Evolutionary conservation across 2,797 vertebrate species (phyloP).

Genomic region (Tympanoctomys barrerae): DNA sequence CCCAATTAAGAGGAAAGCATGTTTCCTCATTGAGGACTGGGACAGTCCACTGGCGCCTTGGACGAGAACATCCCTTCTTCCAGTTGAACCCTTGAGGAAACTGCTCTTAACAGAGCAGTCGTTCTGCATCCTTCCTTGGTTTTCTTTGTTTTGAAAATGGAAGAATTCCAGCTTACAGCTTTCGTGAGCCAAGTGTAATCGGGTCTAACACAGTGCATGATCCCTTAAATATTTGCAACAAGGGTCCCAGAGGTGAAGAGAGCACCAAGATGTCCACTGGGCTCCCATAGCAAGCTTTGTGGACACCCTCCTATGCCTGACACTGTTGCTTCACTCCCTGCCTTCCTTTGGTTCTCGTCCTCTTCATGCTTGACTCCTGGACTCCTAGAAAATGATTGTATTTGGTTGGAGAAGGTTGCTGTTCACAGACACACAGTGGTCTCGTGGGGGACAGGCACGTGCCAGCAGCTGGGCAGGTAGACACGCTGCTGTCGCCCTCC

Average conservation of each 20-base stretch:
- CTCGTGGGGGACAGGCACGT: background rate
- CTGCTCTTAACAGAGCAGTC: background rate
- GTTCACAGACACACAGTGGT: background rate
- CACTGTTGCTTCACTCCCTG: background rate
- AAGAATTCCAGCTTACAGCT: constrained; percentile 51
- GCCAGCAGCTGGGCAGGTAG: background rate
- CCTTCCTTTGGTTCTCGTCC: background rate
- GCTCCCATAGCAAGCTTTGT: background rate
- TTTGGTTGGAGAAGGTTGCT: constrained; percentile 64
- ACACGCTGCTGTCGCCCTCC: background rate
- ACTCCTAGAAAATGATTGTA: constrained; percentile 55
- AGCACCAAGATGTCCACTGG: background rate
- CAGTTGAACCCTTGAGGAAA: constrained; percentile 41
- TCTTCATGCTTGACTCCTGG: constrained; percentile 62
- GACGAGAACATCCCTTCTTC: constrained; percentile 30
- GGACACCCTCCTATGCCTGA: background rate
- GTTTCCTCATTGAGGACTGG: constrained; percentile 5
- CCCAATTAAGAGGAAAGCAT: constrained; percentile 14
- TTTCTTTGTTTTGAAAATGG: constrained; percentile 61
- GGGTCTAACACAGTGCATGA: background rate
- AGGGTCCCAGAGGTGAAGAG: background rate
- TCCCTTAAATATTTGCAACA: constrained; percentile 35
- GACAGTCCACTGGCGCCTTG: background rate
- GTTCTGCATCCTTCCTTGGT: background rate
- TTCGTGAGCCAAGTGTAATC: background rate